Conservation (phyloP, 2,888 invertebrate species). For the Ectobius pallidus region DNA sequence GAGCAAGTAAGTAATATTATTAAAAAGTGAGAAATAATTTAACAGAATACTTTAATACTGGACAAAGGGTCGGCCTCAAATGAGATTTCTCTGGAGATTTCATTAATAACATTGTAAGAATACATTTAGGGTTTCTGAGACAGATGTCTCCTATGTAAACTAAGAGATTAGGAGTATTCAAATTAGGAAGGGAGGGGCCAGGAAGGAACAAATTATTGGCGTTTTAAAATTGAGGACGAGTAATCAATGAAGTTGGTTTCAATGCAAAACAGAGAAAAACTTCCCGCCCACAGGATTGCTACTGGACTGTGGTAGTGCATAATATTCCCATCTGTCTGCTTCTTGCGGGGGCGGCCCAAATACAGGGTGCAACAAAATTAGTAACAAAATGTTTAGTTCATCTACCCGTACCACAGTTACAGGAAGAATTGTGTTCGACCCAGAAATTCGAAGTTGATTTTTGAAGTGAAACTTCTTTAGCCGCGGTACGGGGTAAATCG, state of each 20-base stretch:
- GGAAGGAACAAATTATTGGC: neutral
- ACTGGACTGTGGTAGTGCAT: neutral
- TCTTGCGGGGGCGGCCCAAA: neutral
- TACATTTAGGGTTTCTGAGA: neutral
- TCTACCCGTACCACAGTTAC: no score
- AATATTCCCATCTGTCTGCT: neutral
- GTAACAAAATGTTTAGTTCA: no score
- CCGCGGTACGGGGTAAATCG: no score
- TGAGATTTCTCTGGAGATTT: no score
- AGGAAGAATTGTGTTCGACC: no score
- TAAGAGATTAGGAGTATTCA: neutral
- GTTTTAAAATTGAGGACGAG: neutral
- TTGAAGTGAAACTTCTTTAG: no score
- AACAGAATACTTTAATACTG: no score
- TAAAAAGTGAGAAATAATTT: no score
- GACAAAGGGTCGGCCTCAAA: no score
- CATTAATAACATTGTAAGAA: no score
- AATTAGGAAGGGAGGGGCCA: neutral
- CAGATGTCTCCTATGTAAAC: neutral
- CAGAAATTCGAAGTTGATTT: no score
- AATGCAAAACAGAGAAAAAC: neutral
- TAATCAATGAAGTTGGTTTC: constrained; percentile 4
- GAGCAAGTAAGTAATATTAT: no score
- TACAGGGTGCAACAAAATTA: neutral
- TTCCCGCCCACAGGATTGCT: neutral